Conservation (phyloP, 1,140 invertebrate genomes). For the Drosophila nannoptera region DNA sequence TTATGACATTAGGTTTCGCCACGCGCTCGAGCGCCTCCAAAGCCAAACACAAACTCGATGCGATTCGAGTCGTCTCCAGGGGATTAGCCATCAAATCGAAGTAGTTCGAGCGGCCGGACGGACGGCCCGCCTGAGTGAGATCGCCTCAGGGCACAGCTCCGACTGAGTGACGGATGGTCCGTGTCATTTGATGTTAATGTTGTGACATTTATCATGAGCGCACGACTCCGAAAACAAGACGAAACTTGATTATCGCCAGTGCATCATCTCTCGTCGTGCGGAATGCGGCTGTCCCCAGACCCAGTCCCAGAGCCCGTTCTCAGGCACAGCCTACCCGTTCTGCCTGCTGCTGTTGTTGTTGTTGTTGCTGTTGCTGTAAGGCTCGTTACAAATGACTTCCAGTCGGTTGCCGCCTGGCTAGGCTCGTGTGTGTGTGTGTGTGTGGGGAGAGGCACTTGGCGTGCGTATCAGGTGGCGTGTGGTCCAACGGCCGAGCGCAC, state of each 20-base stretch:
- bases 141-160: slow-evolving; percentile 71
- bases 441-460: slow-evolving; percentile 33
- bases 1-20: slow-evolving; percentile 55
- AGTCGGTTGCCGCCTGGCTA: slow-evolving; percentile 52
- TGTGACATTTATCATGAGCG: slow-evolving; percentile 79
- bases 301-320: not conserved
- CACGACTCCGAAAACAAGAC: slow-evolving; percentile 74
- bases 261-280: slow-evolving; percentile 65
- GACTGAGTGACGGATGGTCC: slow-evolving; percentile 79
- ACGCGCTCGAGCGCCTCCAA: slow-evolving; percentile 33
- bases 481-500: slow-evolving; percentile 24
- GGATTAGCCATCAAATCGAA: slow-evolving; percentile 65
- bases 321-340: slow-evolving; percentile 7
- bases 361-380: slow-evolving; percentile 12
- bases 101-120: slow-evolving; percentile 50
- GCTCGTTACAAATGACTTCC: slow-evolving; percentile 72
- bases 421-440: too few species aligned
- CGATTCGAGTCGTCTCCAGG: slow-evolving; percentile 37
- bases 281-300: slow-evolving; percentile 45
- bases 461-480: slow-evolving; percentile 62
- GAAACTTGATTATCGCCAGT: slow-evolving; percentile 76
- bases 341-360: slow-evolving; percentile 19
- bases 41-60: slow-evolving; percentile 43
- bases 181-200: slow-evolving; percentile 79
- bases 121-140: slow-evolving; percentile 36